Conservation (phyloP, 2,113 vertebrate genomes). For the Lamprotornis superbus region DNA sequence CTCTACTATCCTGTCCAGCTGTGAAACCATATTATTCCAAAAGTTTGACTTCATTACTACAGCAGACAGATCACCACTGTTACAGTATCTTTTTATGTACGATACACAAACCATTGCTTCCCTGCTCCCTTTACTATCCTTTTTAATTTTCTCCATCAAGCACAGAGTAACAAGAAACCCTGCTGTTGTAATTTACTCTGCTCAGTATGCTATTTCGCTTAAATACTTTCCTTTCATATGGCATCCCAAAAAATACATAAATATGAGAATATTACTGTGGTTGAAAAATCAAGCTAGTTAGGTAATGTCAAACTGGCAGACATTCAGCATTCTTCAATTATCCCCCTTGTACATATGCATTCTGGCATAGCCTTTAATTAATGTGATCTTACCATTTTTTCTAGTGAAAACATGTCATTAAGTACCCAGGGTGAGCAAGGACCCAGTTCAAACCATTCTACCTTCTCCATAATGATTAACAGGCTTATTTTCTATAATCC, state of each 20-base stretch:
- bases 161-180: not conserved
- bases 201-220: not conserved
- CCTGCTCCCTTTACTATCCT: not conserved
- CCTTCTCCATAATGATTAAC: conserved; percentile 23
- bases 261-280: not conserved
- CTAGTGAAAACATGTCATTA: conserved; percentile 41
- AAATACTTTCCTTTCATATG: conserved; percentile 17
- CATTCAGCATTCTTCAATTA: conserved; percentile 34
- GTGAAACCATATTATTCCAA: conserved; percentile 27
- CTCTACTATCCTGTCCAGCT: not conserved
- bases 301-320: conserved; percentile 27
- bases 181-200: not conserved
- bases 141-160: conserved; percentile 14
- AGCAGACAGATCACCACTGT: conserved; percentile 5
- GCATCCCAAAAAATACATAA: not conserved
- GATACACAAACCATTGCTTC: not conserved
- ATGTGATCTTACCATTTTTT: not conserved
- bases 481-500: conserved; percentile 38
- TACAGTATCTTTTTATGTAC: not conserved
- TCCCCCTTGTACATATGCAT: not conserved
- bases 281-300: conserved; percentile 47
- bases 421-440: not conserved
- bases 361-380: conserved; percentile 47
- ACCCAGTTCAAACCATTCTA: not conserved
- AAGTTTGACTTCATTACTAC: conserved; percentile 7